phyloP scores from a whole-genome alignment of 2,113 vertebrate genomes.

The Spermophilus dauricus region DNA sequence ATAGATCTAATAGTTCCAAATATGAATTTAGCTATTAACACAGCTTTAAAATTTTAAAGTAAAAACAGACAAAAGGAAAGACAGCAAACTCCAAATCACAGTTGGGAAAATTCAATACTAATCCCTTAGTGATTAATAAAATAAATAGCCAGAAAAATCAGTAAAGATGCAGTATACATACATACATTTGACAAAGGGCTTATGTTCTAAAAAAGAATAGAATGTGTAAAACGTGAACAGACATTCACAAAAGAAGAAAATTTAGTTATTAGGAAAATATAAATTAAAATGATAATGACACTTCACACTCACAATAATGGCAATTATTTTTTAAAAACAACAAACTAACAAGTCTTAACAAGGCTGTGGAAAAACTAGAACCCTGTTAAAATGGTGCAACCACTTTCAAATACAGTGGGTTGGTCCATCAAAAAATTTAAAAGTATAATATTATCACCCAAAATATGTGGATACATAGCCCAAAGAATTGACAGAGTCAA shows the following conservation, averaged over 20 bases:
- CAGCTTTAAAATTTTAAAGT: conserved; percentile 6
- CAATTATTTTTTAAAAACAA: not conserved
- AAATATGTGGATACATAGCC: too few species aligned
- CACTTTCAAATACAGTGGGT: not conserved
- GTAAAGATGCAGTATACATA: not conserved
- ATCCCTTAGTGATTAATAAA: not conserved
- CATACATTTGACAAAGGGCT: not conserved
- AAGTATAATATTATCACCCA: not conserved
- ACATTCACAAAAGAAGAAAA: not conserved
- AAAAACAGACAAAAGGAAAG: not conserved
- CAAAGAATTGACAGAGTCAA: not conserved
- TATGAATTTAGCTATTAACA: not conserved
- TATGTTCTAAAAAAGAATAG: not conserved
- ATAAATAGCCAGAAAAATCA: not conserved
- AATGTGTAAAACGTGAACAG: not conserved
- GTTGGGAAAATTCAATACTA: not conserved
- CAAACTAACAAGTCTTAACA: not conserved
- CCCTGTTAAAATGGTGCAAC: not conserved
- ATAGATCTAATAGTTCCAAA: not conserved
- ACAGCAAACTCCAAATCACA: not conserved
- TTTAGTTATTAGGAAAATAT: not conserved
- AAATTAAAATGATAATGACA: conserved; percentile 13
- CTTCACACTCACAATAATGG: not conserved
- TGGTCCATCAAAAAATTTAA: not conserved
- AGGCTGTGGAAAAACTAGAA: not conserved